Evolutionary conservation across 2,888 invertebrate species (phyloP).

Genomic region (Troides helena): DNA sequence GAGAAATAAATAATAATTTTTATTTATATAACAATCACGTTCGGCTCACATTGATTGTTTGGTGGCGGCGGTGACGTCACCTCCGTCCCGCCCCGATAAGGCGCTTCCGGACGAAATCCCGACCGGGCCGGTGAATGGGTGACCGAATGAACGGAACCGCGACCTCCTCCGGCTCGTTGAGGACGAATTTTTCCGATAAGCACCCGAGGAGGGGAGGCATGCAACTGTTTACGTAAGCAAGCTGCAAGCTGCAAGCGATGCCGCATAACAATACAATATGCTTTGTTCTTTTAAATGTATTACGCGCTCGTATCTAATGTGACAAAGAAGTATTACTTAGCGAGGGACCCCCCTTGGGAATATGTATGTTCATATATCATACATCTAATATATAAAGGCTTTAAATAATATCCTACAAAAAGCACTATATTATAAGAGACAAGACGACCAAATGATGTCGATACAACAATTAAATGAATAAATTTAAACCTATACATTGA

Average conservation of each 20-base stretch:
- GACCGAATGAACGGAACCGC: constrained; percentile 33
- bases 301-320: background rate
- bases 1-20: constrained; percentile 38
- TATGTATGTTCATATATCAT: background rate
- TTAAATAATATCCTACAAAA: background rate
- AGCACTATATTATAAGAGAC: too few species aligned
- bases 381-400: background rate
- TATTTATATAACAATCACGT: constrained; percentile 78
- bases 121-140: constrained; percentile 40
- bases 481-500: too few species aligned
- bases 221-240: constrained; percentile 3
- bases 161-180: constrained; percentile 44
- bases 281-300: constrained; percentile 6
- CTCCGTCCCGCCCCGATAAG: constrained; percentile 71
- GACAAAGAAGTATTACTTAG: background rate
- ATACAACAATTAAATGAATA: too few species aligned
- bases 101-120: constrained; percentile 74
- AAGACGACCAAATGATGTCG: too few species aligned
- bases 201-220: constrained; percentile 5
- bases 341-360: background rate
- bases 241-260: background rate
- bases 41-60: constrained; percentile 61
- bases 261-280: background rate
- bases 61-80: constrained; percentile 64
- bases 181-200: constrained; percentile 37